These are phyloP conservation scores for Drosophila helvetica DNA, from an alignment of 2,888 invertebrate genomes.

Conservation along the genomic window DNA sequence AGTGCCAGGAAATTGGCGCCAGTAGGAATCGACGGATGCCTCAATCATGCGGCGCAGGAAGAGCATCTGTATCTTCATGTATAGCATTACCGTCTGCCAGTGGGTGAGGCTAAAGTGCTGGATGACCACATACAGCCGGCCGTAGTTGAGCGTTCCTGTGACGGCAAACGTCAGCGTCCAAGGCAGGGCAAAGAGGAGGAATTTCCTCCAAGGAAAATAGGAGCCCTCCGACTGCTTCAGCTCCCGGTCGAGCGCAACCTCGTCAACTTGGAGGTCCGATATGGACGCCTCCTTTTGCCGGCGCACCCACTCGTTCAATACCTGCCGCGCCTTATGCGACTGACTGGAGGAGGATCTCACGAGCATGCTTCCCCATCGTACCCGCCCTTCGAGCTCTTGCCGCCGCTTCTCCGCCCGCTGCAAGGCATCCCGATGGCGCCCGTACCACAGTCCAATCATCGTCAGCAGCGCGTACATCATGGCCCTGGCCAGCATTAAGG, in stretches of 20 bases:
- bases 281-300: not conserved
- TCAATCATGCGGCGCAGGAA: conserved; percentile 39
- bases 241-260: not conserved
- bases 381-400: not conserved
- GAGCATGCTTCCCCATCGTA: not conserved
- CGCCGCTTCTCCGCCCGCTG: not conserved
- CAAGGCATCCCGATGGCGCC: conserved; percentile 28
- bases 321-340: conserved; percentile 1
- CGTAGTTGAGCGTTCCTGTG: conserved; percentile 42
- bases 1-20: conserved; percentile 26
- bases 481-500: conserved; percentile 48
- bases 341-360: not conserved
- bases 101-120: conserved; percentile 55
- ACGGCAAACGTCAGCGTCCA: conserved; percentile 57
- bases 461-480: conserved; percentile 47
- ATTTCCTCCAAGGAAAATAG: conserved; percentile 23
- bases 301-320: conserved; percentile 51
- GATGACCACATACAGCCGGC: conserved; percentile 51
- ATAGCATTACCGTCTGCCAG: conserved; percentile 36
- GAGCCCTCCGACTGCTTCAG: conserved; percentile 2
- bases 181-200: conserved; percentile 40
- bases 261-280: not conserved
- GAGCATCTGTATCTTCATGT: conserved; percentile 47
- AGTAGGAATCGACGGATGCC: conserved; percentile 1
- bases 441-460: conserved; percentile 50